Evolutionary conservation across 1,140 invertebrate species (phyloP).

Genomic region (Drosophila neocordata): DNA sequence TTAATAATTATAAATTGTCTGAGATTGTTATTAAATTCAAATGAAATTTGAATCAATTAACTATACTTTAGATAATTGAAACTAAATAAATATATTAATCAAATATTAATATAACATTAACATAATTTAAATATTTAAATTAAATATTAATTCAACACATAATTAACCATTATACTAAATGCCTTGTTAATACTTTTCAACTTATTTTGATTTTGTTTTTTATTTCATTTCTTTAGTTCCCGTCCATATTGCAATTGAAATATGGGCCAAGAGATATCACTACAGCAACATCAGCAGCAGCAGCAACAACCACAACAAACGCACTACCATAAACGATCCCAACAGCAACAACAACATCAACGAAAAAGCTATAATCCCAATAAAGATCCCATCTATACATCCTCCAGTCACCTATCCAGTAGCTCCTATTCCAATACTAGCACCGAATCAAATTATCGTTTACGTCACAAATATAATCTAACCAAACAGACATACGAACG

Average conservation of each 20-base stretch:
- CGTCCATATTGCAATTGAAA: slow-evolving; percentile 78
- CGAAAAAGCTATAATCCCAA: slow-evolving; percentile 43
- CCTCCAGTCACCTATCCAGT: slow-evolving; percentile 53
- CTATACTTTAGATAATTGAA: too few relatives aligned
- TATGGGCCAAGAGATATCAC: slow-evolving; percentile 83
- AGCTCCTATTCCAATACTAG: slow-evolving; percentile 37
- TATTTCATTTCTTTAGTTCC: slow-evolving; percentile 5
- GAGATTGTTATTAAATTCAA: too few relatives aligned
- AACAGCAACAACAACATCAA: slow-evolving; percentile 39
- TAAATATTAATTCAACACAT: too few relatives aligned
- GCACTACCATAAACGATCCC: slow-evolving; percentile 50
- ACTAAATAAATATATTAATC: too few relatives aligned
- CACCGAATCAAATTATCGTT: slow-evolving; percentile 59
- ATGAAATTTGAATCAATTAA: too few relatives aligned
- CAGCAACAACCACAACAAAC: slow-evolving; percentile 56
- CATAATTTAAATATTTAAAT: too few relatives aligned
- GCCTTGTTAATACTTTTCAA: too few relatives aligned
- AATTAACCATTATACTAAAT: too few relatives aligned
- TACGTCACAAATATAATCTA: slow-evolving; percentile 74
- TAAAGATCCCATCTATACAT: slow-evolving; percentile 60
- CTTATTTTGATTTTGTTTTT: too few relatives aligned
- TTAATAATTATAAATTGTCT: too few relatives aligned
- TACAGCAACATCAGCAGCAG: slow-evolving; percentile 73
- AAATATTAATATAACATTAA: too few relatives aligned
- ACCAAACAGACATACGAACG: slow-evolving; percentile 74